These are phyloP conservation scores for Blastobasis adustella DNA, from an alignment of 2,888 invertebrate genomes.

Conservation along the genomic window DNA sequence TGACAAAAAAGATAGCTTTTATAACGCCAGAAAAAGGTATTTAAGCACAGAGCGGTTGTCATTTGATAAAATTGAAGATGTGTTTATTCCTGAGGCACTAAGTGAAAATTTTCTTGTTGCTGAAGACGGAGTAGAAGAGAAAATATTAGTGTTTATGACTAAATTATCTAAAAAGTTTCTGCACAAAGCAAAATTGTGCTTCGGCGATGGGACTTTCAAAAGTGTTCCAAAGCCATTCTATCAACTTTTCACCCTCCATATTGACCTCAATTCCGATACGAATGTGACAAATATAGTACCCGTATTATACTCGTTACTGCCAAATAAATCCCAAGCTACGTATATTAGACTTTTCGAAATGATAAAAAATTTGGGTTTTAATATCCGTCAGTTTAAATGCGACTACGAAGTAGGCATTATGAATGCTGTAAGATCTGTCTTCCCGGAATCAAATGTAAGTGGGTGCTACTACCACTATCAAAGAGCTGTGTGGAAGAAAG, in stretches of 20 bases:
- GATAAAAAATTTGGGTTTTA: conserved; percentile 1
- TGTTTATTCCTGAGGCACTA: not conserved
- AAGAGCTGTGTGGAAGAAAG: conserved; percentile 1
- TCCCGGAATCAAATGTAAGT: conserved; percentile 1
- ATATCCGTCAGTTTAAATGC: conserved; percentile 1
- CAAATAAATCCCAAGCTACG: conserved; percentile 2
- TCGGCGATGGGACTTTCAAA: conserved; percentile 6
- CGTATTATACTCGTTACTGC: conserved; percentile 2
- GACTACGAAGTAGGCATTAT: conserved; percentile 4
- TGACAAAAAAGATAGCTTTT: no score
- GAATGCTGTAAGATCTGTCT: conserved; percentile 2
- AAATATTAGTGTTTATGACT: conserved; percentile 8
- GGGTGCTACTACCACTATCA: conserved; percentile 2
- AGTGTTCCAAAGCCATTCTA: conserved; percentile 5
- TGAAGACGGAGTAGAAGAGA: conserved; percentile 6
- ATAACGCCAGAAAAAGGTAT: conserved; percentile 1
- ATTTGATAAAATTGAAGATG: conserved; percentile 1
- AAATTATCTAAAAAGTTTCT: conserved; percentile 3
- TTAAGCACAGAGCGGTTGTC: conserved; percentile 1
- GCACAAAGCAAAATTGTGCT: conserved; percentile 1
- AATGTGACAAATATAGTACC: conserved; percentile 2
- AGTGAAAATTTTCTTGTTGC: conserved; percentile 4
- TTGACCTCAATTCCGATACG: conserved; percentile 4
- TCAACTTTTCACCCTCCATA: conserved; percentile 6
- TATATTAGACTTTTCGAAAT: not conserved